A percentile compares a stretch with the other conserved stretches of the same genome.
These are phyloP conservation scores for Microtus pennsylvanicus DNA, from an alignment of 2,113 vertebrate genomes.

Conservation along the genomic window DNA sequence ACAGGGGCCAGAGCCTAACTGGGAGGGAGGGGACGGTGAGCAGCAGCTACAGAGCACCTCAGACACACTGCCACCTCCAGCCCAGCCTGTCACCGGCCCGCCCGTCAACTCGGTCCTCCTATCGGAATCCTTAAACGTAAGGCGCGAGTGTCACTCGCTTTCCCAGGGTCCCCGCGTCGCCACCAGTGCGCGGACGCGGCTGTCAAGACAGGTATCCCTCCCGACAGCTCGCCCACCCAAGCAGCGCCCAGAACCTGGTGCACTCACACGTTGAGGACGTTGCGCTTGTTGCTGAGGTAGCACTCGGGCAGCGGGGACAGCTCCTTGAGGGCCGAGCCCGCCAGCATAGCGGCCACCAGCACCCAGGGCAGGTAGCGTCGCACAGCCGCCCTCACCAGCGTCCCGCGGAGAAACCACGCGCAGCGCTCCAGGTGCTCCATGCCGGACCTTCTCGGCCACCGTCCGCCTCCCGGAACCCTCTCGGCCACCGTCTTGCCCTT, in stretches of 20 bases:
- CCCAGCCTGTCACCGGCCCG: background rate
- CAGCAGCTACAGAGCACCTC: background rate
- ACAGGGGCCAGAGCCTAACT: background rate
- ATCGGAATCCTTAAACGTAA: background rate
- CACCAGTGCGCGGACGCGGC: background rate
- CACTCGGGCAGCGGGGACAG: constrained; percentile 88
- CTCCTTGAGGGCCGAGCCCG: constrained; percentile 91
- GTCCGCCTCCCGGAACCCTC: background rate
- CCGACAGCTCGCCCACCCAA: background rate
- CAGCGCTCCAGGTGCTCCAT: constrained; percentile 78
- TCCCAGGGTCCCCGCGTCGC: background rate
- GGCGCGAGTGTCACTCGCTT: background rate
- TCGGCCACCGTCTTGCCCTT: constrained; percentile 68
- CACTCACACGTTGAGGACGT: constrained; percentile 94
- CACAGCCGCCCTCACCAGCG: constrained; percentile 65
- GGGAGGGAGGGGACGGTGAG: background rate
- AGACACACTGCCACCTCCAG: rapidly evolving
- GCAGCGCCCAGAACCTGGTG: background rate
- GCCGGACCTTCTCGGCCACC: constrained; percentile 72
- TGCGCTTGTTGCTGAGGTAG: constrained; percentile 93
- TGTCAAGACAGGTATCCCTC: background rate
- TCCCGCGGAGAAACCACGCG: constrained; percentile 65
- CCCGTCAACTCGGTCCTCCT: background rate
- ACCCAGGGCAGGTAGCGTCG: constrained; percentile 84
- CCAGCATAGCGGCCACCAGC: constrained; percentile 85